Conservation (phyloP, 1,140 invertebrate species). For the Platyura marginata region DNA sequence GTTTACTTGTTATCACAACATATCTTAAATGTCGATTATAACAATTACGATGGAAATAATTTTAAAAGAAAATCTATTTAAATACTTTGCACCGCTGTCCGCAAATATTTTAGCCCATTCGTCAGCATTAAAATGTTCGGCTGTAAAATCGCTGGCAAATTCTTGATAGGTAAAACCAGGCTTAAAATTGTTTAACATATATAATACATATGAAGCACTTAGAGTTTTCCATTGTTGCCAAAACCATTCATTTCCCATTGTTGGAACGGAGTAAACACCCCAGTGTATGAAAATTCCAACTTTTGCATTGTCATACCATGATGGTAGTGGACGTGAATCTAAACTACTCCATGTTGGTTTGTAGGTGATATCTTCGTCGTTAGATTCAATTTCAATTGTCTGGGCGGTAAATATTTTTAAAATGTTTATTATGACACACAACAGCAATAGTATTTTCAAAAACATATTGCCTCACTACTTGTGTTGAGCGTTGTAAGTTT, state of each 20-base stretch:
- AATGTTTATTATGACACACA: no score
- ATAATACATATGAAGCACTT: conserved; percentile 27
- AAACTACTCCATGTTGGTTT: conserved; percentile 64
- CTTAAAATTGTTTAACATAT: conserved; percentile 58
- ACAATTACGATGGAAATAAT: neutral
- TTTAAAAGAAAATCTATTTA: neutral
- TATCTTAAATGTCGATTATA: conserved; percentile 36
- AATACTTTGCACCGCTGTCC: conserved; percentile 58
- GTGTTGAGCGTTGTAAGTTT: no score
- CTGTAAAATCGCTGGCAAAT: conserved; percentile 63
- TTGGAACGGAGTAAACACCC: conserved; percentile 82
- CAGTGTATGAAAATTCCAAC: conserved; percentile 88
- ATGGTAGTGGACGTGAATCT: conserved; percentile 61
- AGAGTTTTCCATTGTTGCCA: conserved; percentile 55
- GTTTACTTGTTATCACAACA: conserved; percentile 80
- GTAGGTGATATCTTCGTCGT: conserved; percentile 18
- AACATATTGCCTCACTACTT: no score
- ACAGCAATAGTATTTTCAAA: no score
- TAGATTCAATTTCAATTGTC: neutral
- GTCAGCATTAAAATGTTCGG: conserved; percentile 62
- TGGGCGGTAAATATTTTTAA: no score
- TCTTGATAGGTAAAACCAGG: conserved; percentile 74
- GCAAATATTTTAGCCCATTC: conserved; percentile 58
- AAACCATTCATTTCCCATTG: conserved; percentile 74
- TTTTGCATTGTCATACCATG: conserved; percentile 80